Conservation (phyloP, 1,140 invertebrate genomes). For the Chlorops oryzae region DNA sequence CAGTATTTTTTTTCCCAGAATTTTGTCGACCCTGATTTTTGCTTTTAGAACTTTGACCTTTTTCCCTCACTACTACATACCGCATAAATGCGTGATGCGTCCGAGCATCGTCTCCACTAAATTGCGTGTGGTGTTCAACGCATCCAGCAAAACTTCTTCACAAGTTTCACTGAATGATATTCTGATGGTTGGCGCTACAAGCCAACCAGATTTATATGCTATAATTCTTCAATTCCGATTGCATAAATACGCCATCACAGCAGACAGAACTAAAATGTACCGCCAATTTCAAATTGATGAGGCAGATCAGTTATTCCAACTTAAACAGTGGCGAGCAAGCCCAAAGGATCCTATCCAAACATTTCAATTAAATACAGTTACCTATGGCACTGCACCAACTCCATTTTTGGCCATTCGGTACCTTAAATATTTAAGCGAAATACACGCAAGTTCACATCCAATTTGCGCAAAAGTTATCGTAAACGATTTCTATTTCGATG, state of each 20-base stretch:
- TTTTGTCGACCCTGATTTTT: too few relatives aligned
- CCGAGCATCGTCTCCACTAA: slow-evolving; percentile 15
- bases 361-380: slow-evolving; percentile 23
- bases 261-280: slow-evolving; percentile 36
- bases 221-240: slow-evolving; percentile 43
- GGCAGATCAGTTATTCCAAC: slow-evolving; percentile 29
- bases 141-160: slow-evolving; percentile 7
- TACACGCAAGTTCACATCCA: slow-evolving; percentile 22
- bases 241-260: slow-evolving; percentile 23
- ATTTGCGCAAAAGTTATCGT: slow-evolving; percentile 25
- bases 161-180: slow-evolving; percentile 21
- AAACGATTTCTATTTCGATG: slow-evolving; percentile 19
- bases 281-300: slow-evolving; percentile 25
- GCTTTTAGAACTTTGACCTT: too few relatives aligned
- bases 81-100: slow-evolving; percentile 16
- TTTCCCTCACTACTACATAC: slow-evolving; percentile 24
- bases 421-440: slow-evolving; percentile 32
- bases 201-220: slow-evolving; percentile 24
- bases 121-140: slow-evolving; percentile 11
- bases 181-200: slow-evolving; percentile 12
- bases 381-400: slow-evolving; percentile 35
- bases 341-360: slow-evolving; percentile 15
- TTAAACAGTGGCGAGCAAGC: slow-evolving; percentile 38
- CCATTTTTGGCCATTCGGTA: slow-evolving; percentile 34
- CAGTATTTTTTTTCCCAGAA: too few relatives aligned